Percentiles rank a stretch among this genome's conserved stretches.
phyloP scores from a whole-genome alignment of 2,113 vertebrate genomes.

The Cathartes aura region DNA sequence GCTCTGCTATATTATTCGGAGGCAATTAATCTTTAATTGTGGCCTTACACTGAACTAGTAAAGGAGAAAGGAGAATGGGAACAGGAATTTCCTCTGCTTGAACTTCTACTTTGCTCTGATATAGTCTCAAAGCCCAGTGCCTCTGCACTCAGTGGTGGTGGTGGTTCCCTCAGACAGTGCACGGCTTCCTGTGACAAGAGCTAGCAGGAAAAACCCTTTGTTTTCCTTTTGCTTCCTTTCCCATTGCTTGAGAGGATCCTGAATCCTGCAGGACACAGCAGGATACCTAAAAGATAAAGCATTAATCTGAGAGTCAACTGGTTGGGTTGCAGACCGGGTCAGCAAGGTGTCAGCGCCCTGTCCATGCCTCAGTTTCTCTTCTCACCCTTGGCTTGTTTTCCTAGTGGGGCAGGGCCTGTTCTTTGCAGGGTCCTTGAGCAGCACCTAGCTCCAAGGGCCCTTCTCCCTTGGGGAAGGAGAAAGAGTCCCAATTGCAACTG shows the following conservation, averaged over 20 bases:
- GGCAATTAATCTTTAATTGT: not conserved
- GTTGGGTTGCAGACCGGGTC: not conserved
- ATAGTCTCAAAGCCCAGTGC: not conserved
- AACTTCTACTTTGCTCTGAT: not conserved
- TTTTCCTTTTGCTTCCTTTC: conserved; percentile 18
- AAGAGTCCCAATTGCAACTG: not conserved
- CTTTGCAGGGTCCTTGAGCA: not conserved
- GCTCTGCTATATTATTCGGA: not conserved
- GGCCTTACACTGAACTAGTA: not conserved
- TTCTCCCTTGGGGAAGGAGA: not conserved
- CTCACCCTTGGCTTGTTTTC: not conserved
- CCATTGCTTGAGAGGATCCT: not conserved
- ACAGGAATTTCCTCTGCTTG: conserved; percentile 14
- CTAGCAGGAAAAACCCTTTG: conserved; percentile 41
- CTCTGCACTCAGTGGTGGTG: not conserved
- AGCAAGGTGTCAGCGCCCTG: not conserved
- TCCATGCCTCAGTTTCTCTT: not conserved
- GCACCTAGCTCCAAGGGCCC: not conserved
- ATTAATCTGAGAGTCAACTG: not conserved
- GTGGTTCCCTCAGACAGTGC: not conserved
- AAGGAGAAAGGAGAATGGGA: not conserved
- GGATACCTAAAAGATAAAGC: not conserved
- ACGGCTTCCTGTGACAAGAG: conserved; percentile 17
- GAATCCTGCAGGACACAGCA: not conserved
- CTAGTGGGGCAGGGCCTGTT: not conserved